A percentile compares a stretch with the other conserved stretches of the same genome.
Conservation (phyloP, 2,888 invertebrate genomes). For the Timandra comae region DNA sequence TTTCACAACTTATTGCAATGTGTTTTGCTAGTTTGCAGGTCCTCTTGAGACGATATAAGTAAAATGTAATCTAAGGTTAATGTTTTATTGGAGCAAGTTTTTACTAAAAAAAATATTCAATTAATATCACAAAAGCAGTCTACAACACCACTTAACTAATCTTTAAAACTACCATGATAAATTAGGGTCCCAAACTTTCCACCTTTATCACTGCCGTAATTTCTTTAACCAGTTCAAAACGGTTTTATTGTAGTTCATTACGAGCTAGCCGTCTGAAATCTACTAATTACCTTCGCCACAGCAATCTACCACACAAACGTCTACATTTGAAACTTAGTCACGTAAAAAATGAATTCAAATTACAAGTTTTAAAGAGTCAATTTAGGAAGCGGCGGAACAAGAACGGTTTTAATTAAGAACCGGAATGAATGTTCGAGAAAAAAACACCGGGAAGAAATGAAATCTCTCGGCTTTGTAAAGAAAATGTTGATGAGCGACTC, state of each 20-base stretch:
- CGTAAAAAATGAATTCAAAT: constrained; percentile 43
- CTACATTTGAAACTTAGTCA: constrained; percentile 23
- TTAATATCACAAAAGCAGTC: too few species aligned
- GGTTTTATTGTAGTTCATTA: constrained; percentile 7
- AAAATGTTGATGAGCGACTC: constrained; percentile 4
- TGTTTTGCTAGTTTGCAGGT: too few species aligned
- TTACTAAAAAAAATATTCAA: too few species aligned
- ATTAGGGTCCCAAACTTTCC: neutral
- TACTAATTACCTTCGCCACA: constrained; percentile 11
- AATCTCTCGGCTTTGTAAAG: constrained; percentile 6
- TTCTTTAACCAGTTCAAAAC: too few species aligned
- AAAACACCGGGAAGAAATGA: constrained; percentile 14
- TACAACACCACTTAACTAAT: too few species aligned
- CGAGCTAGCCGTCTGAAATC: constrained; percentile 1
- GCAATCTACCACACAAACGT: constrained; percentile 8
- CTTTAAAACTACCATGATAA: neutral
- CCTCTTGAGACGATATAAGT: too few species aligned
- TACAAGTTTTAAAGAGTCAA: constrained; percentile 57
- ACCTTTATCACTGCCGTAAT: neutral
- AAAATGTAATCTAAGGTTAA: too few species aligned
- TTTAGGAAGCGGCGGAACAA: constrained; percentile 35
- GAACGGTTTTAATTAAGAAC: constrained; percentile 47
- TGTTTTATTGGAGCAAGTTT: neutral
- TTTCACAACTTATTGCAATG: too few species aligned
- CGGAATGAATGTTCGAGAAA: constrained; percentile 26